These are phyloP conservation scores for Melanostoma mellinum DNA, from an alignment of 2,888 invertebrate species.

Conservation along the genomic window DNA sequence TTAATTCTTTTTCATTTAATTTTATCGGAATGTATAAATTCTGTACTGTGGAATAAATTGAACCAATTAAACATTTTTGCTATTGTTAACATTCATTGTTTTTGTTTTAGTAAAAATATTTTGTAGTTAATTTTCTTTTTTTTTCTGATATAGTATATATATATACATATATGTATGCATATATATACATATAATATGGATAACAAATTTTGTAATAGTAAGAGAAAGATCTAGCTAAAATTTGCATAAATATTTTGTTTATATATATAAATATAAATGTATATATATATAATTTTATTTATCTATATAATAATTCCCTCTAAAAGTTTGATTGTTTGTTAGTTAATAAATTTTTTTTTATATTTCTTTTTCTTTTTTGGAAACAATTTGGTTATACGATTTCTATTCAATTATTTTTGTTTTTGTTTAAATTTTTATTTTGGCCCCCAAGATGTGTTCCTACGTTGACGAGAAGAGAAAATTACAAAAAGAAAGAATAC, in stretches of 20 bases:
- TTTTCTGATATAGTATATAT: slow-evolving; percentile 39
- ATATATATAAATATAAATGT: slow-evolving; percentile 66
- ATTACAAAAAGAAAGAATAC: slow-evolving; percentile 39
- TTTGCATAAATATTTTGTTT: slow-evolving; percentile 72
- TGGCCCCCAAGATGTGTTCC: slow-evolving; percentile 73
- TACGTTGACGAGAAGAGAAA: slow-evolving; percentile 64
- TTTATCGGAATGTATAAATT: slow-evolving; percentile 72
- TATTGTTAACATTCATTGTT: slow-evolving; percentile 33
- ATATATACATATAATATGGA: slow-evolving; percentile 45
- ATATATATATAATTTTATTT: slow-evolving; percentile 68
- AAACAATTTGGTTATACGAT: slow-evolving; percentile 68
- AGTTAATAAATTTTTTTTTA: slow-evolving; percentile 48
- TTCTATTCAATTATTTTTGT: slow-evolving; percentile 21
- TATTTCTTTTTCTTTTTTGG: slow-evolving; percentile 35
- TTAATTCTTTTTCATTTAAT: slow-evolving; percentile 21
- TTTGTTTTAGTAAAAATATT: slow-evolving; percentile 54
- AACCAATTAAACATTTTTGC: slow-evolving; percentile 66
- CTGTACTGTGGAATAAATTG: slow-evolving; percentile 71
- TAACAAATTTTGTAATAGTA: slow-evolving; percentile 72
- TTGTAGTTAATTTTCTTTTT: slow-evolving; percentile 41
- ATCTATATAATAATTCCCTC: slow-evolving; percentile 72
- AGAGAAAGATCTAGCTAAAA: slow-evolving; percentile 72
- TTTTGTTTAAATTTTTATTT: slow-evolving; percentile 31
- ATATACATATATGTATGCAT: slow-evolving; percentile 9
- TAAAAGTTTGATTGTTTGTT: slow-evolving; percentile 73